phyloP scores from a whole-genome alignment of 2,888 invertebrate species.

The Clitarchus hookeri region DNA sequence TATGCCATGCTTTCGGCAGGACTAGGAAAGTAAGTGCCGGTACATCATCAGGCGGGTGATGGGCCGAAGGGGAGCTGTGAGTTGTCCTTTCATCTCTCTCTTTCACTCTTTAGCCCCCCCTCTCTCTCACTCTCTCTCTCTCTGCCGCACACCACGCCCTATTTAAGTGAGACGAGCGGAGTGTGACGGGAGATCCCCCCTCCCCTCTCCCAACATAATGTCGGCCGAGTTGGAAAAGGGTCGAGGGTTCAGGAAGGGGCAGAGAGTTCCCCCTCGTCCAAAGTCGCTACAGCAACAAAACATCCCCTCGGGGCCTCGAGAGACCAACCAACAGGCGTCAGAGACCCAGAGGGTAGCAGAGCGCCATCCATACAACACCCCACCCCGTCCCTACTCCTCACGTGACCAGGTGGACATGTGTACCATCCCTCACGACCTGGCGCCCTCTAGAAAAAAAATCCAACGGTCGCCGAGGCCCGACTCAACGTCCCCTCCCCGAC shows the following conservation, averaged over 20 bases:
- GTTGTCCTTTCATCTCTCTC: not conserved
- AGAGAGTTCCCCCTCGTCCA: no score
- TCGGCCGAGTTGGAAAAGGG: not conserved
- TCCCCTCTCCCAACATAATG: not conserved
- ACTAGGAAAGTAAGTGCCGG: not conserved
- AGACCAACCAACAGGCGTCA: not conserved
- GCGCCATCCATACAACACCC: constrained; percentile 9
- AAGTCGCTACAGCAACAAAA: not conserved
- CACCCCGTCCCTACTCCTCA: not conserved
- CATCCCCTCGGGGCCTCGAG: not conserved
- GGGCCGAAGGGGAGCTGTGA: not conserved
- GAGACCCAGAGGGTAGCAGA: not conserved
- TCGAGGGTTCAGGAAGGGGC: not conserved
- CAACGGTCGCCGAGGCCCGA: no score
- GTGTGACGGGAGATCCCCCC: not conserved
- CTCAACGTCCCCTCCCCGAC: not conserved
- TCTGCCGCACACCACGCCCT: not conserved
- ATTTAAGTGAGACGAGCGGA: not conserved
- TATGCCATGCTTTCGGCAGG: no score
- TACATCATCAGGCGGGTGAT: not conserved
- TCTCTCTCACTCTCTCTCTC: not conserved
- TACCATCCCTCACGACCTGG: not conserved
- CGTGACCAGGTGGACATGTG: not conserved
- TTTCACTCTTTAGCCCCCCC: no score
- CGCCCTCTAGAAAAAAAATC: not conserved